Evolutionary conservation across 2,888 invertebrate species (phyloP), one percentile per base, ranked within the genome.

Genomic region (Papilio gigon): DNA sequence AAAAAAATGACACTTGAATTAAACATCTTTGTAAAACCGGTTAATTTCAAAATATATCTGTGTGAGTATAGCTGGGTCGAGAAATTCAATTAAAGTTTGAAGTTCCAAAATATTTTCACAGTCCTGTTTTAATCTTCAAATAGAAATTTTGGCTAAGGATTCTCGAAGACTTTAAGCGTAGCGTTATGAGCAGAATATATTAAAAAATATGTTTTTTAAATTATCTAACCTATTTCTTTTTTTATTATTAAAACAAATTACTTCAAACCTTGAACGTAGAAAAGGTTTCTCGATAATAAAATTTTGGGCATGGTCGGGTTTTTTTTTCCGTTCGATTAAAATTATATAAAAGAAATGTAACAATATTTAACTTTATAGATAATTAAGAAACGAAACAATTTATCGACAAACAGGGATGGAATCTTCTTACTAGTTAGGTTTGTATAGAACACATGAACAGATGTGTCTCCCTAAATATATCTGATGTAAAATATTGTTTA

Each of bases 311-410:
- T n/a, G n/a, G n/a, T n/a, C n/a, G n/a, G n/a, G n/a, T n/a, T n/a
- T n/a, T n/a, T n/a, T n/a, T n/a, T n/a, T n/a, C n/a, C n/a, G n/a
- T n/a, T n/a, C n/a, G n/a, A n/a, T n/a, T n/a, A n/a, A n/a, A n/a
- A n/a, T n/a, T n/a, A n/a, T n/a, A n/a, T n/a, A n/a, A n/a, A n/a
- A n/a, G n/a, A n/a, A n/a, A n/a, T n/a, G n/a, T n/a, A n/a, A n/a
- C n/a, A n/a, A n/a, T n/a, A n/a, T n/a, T n/a, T n/a, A n/a, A n/a
- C n/a, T n/a, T n/a, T 58, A 68, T 59, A 64, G 64, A 64, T 68
- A 68, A 64, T 59, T 68, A 68, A 68, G 64, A 64, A 64, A 37
- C 68, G 64, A 64, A 64, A 68, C 64, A 68, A 64, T 64, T 64
- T 59, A 68, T 59, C 37, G 63, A 47, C 68, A 68, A 64, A 33